A percentile compares a stretch with the other conserved stretches of the same genome.
These are phyloP conservation scores for Morpho achilles DNA, from an alignment of 2,888 invertebrate genomes.

Conservation along the genomic window DNA sequence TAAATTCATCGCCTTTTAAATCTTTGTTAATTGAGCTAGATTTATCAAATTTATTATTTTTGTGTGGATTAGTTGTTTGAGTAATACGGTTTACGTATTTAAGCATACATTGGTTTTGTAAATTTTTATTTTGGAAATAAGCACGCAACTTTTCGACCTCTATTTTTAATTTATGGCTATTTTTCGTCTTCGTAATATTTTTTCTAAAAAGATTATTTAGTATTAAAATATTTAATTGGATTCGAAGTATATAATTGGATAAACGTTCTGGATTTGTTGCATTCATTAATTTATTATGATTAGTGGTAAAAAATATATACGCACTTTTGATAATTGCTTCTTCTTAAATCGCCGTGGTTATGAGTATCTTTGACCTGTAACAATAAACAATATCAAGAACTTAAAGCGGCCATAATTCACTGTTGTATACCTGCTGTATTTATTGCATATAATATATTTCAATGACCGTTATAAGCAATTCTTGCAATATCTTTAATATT, in stretches of 20 bases:
- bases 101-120: constrained; percentile 49
- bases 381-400: too few relatives aligned
- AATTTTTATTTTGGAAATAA: constrained; percentile 47
- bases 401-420: too few relatives aligned
- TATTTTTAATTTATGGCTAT: constrained; percentile 38
- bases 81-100: constrained; percentile 32
- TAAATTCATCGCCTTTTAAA: constrained; percentile 30
- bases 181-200: constrained; percentile 42
- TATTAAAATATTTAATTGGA: too few relatives aligned
- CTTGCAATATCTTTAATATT: too few relatives aligned
- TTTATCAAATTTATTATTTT: neutral
- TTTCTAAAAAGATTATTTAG: constrained; percentile 38
- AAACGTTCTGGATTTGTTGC: too few relatives aligned
- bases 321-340: constrained; percentile 18
- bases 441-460: too few relatives aligned
- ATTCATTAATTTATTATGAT: too few relatives aligned
- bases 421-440: too few relatives aligned
- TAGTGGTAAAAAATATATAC: neutral
- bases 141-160: constrained; percentile 55
- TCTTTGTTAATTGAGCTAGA: constrained; percentile 8
- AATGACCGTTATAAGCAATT: too few relatives aligned
- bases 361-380: constrained; percentile 47
- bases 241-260: too few relatives aligned
- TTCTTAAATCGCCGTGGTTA: constrained; percentile 35
- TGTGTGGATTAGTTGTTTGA: constrained; percentile 6